Evolutionary conservation across 2,113 vertebrate species (phyloP), one percentile per base, ranked within the genome.

Genomic region (Gallinago paraguaiae): DNA sequence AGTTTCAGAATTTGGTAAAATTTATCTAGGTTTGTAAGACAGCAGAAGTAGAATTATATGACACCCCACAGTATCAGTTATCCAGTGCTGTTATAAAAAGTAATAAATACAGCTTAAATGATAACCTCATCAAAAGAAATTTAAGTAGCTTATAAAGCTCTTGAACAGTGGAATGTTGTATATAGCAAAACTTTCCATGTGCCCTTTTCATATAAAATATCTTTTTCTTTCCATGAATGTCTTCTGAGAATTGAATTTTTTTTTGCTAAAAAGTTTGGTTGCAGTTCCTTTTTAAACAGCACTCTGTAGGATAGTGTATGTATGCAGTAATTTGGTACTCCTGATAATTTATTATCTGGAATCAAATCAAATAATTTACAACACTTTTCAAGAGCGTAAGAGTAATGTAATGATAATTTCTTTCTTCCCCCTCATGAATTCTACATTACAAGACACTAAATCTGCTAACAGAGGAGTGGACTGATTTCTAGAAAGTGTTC

Each of bases 81-180:
- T 17, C 28, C 14, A 48, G 39, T 39, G n/a, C 56, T 71, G 5
- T 63, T 72, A 90, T 67, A 92, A 94, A 85, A 94, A 93, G 72
- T 81, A 86, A 90, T 80, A 96, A 94, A 95, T 92, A 89, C 18
- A 82, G 37, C 61, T 96, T 92, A 96, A 97, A 97, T 88, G 25
- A 31, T 96, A 90, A 93, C 45, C 39, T 77, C 31, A 85, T 72
- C 39, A 94, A 86, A 94, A 90, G 31, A 89, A 85, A 93, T 90
- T 82, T 82, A 92, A 94, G 72, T 75, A 76, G 9, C 10, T 91
- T 43, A 64, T 95, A 94, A 96, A 90, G 35, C 8, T 86, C 24
- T 72, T 61, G 35, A 93, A 86, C 30, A 88, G 77, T 71, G 16
- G 31, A 90, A 82, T 45, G 84, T 56, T 92, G 75, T 85, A 94